phyloP scores from a whole-genome alignment of 2,888 invertebrate genomes.

The Hypomecis atomaria region DNA sequence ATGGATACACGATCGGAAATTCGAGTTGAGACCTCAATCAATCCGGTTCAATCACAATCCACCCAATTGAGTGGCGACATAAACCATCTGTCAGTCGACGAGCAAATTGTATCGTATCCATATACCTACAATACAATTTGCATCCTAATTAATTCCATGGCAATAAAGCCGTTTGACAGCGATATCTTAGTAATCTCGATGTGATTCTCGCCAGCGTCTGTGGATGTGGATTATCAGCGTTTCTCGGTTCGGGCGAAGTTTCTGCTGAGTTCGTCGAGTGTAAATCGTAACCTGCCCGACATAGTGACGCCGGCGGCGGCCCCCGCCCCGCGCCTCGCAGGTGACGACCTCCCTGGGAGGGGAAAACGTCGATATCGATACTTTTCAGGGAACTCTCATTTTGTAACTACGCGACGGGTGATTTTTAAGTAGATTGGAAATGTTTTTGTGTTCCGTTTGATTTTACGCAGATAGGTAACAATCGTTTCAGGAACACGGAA shows the following conservation, averaged over 20 bases:
- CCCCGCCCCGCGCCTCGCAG: conserved; percentile 67
- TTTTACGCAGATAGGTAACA: too few species aligned
- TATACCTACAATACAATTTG: conserved; percentile 49
- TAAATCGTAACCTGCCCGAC: conserved; percentile 85
- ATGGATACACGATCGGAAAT: conserved; percentile 24
- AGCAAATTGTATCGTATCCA: conserved; percentile 32
- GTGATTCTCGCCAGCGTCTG: conserved; percentile 78
- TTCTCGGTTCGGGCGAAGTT: conserved; percentile 75
- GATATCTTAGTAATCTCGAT: conserved; percentile 74
- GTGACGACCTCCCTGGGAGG: conserved; percentile 74
- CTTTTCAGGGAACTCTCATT: conserved; percentile 3
- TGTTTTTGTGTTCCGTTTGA: too few species aligned
- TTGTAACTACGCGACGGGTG: not conserved
- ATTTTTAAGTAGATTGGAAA: too few species aligned
- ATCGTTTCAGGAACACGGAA: too few species aligned
- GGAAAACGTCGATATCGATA: conserved; percentile 44
- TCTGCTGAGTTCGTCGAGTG: conserved; percentile 83
- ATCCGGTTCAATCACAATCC: conserved; percentile 14
- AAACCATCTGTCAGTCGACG: conserved; percentile 27
- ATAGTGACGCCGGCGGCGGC: conserved; percentile 74
- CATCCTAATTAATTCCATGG: conserved; percentile 63
- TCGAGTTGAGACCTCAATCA: conserved; percentile 21
- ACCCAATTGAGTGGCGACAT: conserved; percentile 18
- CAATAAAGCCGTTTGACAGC: conserved; percentile 67
- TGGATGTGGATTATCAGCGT: conserved; percentile 81